Base-by-base conservation (phyloP, 1,140 invertebrate species). In the Dinoponera quadriceps region DNA sequence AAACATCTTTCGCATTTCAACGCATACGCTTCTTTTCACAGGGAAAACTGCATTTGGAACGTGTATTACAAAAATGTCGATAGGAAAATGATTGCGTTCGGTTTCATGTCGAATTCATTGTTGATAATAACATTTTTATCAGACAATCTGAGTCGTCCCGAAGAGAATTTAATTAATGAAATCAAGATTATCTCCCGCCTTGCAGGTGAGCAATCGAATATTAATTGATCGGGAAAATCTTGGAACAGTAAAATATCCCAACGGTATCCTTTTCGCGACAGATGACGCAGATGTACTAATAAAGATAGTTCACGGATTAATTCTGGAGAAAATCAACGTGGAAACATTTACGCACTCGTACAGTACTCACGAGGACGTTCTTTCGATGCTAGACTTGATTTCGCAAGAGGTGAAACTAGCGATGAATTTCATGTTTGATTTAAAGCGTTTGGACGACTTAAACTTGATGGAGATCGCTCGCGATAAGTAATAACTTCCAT, bases 351-450 rank as follows among this genome's bases (percentile, higher is more conserved):
- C 54, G n/a, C 1, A 74, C 20, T 33, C 59, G 3, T 90, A 85
- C 73, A 85, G 48, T 84, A 85, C 49, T 63, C 75, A 73, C 54
- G 59, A 91, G 20, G 88, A 91, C 51, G 68, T 92, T 74, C 68
- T 89, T 20, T 82, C 63, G 25, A 66, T 92, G 63, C 65, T 92
- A 63, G 78, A 91, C 44, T 72, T 66, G 16, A 66, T 92, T 66
- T 83, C 92, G 27, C 60, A 83, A 22, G 84, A 91, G 81, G 89
- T 92, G 0, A 90, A 90, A 75, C 48, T 91, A 33, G 82, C 65
- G 9, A 89, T 92, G 85, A 73, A 92, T 74, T 92, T 92, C 44
- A 91, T 90, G 88, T 91, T 89, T 16, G 91, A 92, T 1, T 29
- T 92, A 27, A 66, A 90, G 14, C 54, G 73, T 54, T 82, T 92